phyloP scores from a whole-genome alignment of 2,113 vertebrate genomes.

The Aegithalos caudatus region DNA sequence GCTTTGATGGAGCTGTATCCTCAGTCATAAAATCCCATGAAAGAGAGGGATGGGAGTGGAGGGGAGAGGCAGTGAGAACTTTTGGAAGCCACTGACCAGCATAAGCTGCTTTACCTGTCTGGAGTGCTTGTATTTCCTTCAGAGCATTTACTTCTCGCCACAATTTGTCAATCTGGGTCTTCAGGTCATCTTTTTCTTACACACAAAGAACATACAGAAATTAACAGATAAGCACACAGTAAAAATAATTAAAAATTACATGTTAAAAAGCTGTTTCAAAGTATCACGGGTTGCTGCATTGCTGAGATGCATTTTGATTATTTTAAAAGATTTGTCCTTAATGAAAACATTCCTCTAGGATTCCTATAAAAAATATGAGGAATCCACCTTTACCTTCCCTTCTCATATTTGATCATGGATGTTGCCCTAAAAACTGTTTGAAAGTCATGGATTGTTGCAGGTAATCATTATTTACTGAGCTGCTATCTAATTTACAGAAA shows the following conservation, averaged over 20 bases:
- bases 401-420: neutral
- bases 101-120: constrained; percentile 82
- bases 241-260: neutral
- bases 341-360: neutral
- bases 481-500: neutral
- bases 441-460: neutral
- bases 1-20: neutral
- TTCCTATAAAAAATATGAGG: neutral
- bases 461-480: neutral
- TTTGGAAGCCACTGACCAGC: neutral
- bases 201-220: neutral
- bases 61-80: neutral
- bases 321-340: neutral
- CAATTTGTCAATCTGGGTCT: constrained; percentile 86
- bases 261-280: neutral
- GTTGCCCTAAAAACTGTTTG: neutral
- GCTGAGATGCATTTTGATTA: neutral
- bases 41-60: neutral
- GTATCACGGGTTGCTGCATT: neutral
- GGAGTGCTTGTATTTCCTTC: constrained; percentile 94
- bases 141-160: constrained; percentile 96
- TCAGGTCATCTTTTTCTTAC: constrained; percentile 83
- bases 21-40: neutral
- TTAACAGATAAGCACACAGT: neutral
- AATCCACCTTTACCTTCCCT: neutral